phyloP scores from a whole-genome alignment of 2,113 vertebrate genomes.

The Tringa solitaria region DNA sequence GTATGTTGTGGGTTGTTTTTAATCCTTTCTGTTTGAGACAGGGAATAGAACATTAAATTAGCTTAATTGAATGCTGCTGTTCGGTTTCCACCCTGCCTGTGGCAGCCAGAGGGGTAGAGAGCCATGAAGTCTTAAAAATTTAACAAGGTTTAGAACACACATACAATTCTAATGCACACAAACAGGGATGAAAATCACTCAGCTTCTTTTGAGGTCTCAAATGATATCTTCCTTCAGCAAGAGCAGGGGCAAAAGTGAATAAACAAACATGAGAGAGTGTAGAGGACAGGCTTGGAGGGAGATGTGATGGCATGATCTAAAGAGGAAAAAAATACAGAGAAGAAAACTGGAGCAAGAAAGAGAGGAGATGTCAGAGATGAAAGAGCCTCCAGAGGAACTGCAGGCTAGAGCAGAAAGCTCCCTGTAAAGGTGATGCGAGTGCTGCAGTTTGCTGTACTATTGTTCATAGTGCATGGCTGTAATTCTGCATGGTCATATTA shows the following conservation, averaged over 20 bases:
- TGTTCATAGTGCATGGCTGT: not conserved
- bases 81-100: not conserved
- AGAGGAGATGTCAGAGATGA: not conserved
- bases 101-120: not conserved
- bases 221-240: not conserved
- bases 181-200: not conserved
- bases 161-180: not conserved
- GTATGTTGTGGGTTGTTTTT: not conserved
- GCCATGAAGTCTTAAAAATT: conserved; percentile 32
- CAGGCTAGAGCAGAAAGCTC: not conserved
- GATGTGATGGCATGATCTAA: not conserved
- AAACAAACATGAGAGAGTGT: not conserved
- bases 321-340: not conserved
- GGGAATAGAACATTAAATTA: conserved; percentile 38
- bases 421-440: not conserved
- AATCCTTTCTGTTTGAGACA: not conserved
- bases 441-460: not conserved
- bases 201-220: not conserved
- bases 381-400: not conserved
- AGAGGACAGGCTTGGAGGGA: not conserved
- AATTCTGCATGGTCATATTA: not conserved
- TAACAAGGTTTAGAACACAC: not conserved
- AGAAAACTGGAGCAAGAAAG: not conserved
- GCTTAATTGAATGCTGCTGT: conserved; percentile 42
- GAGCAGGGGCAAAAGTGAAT: not conserved